Base-by-base conservation (phyloP, 2,113 vertebrate species). In the Jacana jacana region DNA sequence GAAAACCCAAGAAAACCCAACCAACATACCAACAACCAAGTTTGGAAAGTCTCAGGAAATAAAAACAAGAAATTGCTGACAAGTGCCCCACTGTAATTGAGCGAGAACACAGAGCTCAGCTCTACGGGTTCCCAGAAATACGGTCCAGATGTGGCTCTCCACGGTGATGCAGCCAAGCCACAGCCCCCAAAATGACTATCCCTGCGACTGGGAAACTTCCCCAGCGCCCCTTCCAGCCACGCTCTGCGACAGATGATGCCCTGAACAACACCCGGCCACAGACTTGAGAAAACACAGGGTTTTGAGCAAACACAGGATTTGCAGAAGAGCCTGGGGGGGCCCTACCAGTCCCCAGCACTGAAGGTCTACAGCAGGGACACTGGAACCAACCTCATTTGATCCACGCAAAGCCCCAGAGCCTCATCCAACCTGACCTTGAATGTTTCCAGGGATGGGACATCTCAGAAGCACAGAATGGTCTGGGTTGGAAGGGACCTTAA, bases 21-120 rank as follows among this genome's bases (percentile, higher is more conserved):
- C 14, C 24, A 54, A 30, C 28, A 54, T 15, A 54, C 27, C 28
- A 30, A 54, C 4, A 31, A 87, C 71, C 64, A 37, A 81, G 77
- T 73, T 95, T 85, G 82, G 88, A 72, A 82, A 91, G 64, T 72
- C 55, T 0, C 79, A 79, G 73, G 89, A 97, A 96, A 93, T 58
- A 80, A 83, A 55, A 30, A 16, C 80, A 86, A 64, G 40, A 88
- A 96, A 96, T 25, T 85, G 96, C 97, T 96, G 93, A 96, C 92
- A 46, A 81, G 75, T 76, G 88, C 89, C 78, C 93, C 37, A 3
- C 86, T 76, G 69, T 71, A 79, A 91, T 86, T 77, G 95, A 97
- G 95, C 81, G 86, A 79, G 95, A 95, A 93, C 91, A 79, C 46
- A 79, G 77, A 86, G 89, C 87, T 91, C 78, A 87, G 90, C 95